Conservation (phyloP, 2,797 vertebrate species). For the Chanos chanos region DNA sequence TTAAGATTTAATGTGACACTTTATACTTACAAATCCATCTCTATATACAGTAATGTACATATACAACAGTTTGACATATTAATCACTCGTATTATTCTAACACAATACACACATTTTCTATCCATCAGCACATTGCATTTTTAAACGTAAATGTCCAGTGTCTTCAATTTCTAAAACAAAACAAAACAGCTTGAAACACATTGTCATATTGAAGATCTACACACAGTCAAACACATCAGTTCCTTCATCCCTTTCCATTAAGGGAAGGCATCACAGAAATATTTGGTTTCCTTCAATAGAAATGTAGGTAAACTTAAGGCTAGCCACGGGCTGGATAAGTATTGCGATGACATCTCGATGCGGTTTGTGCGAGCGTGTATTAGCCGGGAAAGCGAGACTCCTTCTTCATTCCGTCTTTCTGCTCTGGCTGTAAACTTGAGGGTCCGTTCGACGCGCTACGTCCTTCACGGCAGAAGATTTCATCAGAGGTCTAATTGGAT, state of each 20-base stretch:
- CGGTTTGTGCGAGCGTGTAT: slow-evolving; percentile 5
- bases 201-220: slow-evolving; percentile 20
- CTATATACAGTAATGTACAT: slow-evolving; percentile 67
- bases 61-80: slow-evolving; percentile 38
- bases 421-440: slow-evolving; percentile 26
- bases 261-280: slow-evolving; percentile 6
- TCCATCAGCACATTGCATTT: slow-evolving; percentile 19
- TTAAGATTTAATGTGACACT: slow-evolving; percentile 58
- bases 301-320: slow-evolving; percentile 8
- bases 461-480: slow-evolving; percentile 23
- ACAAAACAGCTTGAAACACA: slow-evolving; percentile 19
- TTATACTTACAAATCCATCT: slow-evolving; percentile 54
- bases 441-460: background rate
- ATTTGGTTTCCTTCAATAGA: slow-evolving; percentile 35
- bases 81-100: slow-evolving; percentile 18
- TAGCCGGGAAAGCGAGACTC: background rate
- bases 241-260: slow-evolving; percentile 2
- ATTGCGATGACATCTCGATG: background rate
- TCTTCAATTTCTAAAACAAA: slow-evolving; percentile 36
- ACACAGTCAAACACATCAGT: slow-evolving; percentile 7
- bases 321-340: background rate
- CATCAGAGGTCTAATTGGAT: slow-evolving; percentile 26
- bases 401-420: slow-evolving; percentile 14
- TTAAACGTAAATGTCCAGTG: slow-evolving; percentile 52
- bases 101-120: slow-evolving; percentile 19